Percentiles rank a stretch among this genome's conserved stretches.
Evolutionary conservation across 2,888 invertebrate genomes (phyloP).

Genomic region (Acheta domesticus): DNA sequence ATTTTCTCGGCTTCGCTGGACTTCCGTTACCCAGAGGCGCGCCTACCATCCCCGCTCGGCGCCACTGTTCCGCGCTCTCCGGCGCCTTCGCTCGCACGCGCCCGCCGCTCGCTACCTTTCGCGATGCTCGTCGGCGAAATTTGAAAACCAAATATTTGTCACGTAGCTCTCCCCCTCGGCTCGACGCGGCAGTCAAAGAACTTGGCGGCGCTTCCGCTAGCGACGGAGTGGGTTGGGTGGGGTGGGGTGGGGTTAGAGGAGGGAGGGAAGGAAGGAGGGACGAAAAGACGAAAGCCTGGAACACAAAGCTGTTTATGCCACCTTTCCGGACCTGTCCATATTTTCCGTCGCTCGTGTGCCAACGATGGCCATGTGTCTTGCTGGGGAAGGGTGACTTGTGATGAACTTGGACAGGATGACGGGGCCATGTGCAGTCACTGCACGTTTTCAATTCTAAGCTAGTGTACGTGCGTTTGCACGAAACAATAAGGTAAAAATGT

Average conservation of each 20-base stretch:
- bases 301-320: constrained; percentile 25
- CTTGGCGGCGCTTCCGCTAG: neutral
- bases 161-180: neutral
- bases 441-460: too few relatives aligned
- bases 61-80: too few relatives aligned
- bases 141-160: constrained; percentile 34
- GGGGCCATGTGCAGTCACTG: too few relatives aligned
- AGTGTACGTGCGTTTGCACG: too few relatives aligned
- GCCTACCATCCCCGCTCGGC: too few relatives aligned
- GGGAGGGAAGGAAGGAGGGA: neutral
- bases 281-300: neutral
- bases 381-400: too few relatives aligned
- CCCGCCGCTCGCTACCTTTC: neutral
- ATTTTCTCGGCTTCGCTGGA: too few relatives aligned
- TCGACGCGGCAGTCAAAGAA: neutral
- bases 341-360: neutral
- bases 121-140: constrained; percentile 19
- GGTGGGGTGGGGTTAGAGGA: neutral
- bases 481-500: too few relatives aligned
- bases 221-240: neutral
- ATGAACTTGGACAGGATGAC: too few relatives aligned
- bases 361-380: too few relatives aligned
- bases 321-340: constrained; percentile 22
- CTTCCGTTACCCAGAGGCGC: too few relatives aligned
- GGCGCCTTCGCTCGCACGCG: too few relatives aligned